Evolutionary conservation across 2,888 invertebrate species (phyloP), one percentile per base, ranked within the genome.

Genomic region (Rhagium mordax): DNA sequence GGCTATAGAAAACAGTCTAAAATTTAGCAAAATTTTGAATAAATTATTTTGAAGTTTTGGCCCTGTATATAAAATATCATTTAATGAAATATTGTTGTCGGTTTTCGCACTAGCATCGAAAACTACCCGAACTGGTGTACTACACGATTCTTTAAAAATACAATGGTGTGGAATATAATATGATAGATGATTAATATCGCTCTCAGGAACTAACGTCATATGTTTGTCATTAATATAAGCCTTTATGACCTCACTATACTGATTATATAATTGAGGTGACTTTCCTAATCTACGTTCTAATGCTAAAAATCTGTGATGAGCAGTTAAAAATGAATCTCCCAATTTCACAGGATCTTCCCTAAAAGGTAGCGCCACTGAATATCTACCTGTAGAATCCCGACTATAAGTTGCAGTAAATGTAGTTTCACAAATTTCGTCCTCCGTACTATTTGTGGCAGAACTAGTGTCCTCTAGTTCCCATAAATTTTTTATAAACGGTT

Each of bases 11-110:
- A 55, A 27, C 24, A n/a, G n/a, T 59, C 51, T 48, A 61, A 70
- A 70, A 61, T 70, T 70, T 10, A 70, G 33, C 15, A 61, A 33
- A 21, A 70, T 70, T 13, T 48, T 29, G 7, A 61, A 33, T 18
- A 49, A 51, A n/a, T 61, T 53, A 62, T 70, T 70, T 70, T 70
- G 69, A 61, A 61, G 61, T 53, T 57, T 70, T 13, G 70, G 61
- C 21, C 48, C 70, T 13, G 53, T 51, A 55, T 70, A 48, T 13
- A 59, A 57, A 57, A 59, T 64, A 70, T 70, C 59, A 62, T 59
- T 60, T 15, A 49, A 15, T 13, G 57, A 67, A 24, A 68, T 60
- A 5, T 24, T 18, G 10, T 62, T 62, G 13, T 62, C 47, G 47
- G 59, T 59, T 33, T 59, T 59, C 8, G 59, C 59, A 33, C 33